Conservation (phyloP, 2,888 invertebrate species). For the Tipula confusa region DNA sequence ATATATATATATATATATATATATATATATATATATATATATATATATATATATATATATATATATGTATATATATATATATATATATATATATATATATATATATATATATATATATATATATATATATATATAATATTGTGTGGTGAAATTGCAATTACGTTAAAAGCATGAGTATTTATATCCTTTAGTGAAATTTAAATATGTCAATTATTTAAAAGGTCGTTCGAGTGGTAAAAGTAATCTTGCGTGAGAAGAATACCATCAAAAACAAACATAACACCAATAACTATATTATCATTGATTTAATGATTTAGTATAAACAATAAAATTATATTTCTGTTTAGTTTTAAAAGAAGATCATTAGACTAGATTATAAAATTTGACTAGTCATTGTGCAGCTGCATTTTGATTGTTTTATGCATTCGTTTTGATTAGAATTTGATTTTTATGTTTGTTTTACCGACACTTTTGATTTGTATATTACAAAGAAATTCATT, state of each 20-base stretch:
- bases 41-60: no score
- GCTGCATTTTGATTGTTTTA: neutral
- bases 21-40: no score
- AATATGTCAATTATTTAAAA: neutral
- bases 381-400: neutral
- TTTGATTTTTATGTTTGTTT: neutral
- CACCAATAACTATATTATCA: neutral
- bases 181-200: neutral
- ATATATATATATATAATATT: no score
- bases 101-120: no score
- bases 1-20: no score
- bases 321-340: neutral
- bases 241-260: neutral
- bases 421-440: neutral
- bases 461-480: slow-evolving; percentile 13
- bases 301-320: neutral
- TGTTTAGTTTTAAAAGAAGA: neutral
- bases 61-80: no score
- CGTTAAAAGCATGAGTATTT: neutral
- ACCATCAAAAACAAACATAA: neutral
- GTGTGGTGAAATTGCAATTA: neutral
- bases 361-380: neutral
- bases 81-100: no score
- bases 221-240: neutral
- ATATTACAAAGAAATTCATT: neutral